Base-by-base conservation (phyloP, 1,140 invertebrate genomes). In the Solenopsis fugax region DNA sequence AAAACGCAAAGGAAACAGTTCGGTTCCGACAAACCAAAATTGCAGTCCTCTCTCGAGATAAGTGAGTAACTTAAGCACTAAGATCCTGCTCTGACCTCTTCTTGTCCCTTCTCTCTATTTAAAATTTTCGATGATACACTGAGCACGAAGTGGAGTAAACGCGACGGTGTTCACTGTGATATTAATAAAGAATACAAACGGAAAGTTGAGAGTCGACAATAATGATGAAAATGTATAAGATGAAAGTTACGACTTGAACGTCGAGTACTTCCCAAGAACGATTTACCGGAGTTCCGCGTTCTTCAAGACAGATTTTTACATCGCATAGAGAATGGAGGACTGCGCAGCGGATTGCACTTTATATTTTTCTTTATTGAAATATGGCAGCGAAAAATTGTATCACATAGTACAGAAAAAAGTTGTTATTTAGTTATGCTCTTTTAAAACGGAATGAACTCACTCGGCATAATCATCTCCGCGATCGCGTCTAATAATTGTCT, bases 351-450 rank as follows among this genome's bases (percentile, higher is more conserved):
- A 62, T 29, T 29, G 41, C 29, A 37, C 13, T 41, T 81, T 54
- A 18, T 56, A 45, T 29, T 12, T 60, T 21, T 69, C 48, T 69
- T 69, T 58, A 84, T 84, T 50, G 7, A 62, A 84, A 73, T 50
- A 37, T n/a, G 52, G 21, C n/a, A 80, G 45, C n/a, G 12, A 65
- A 6, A 41, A 69, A 41, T 71, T 54, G 4, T 24, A 69, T 69
- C 0, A 50, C 6, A 81, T 24, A 24, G 5, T 37, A 78, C 0
- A 6, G n/a, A 60, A 58, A 72, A 37, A 48, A 10, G 34, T 41
- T 41, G 4, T 41, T 48, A 60, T 72, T 60, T 72, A 58, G 29
- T 72, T 58, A 58, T 29, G 37, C 4, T 52, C n/a, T 24, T 1
- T 58, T 34, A 34, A 34, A 29, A n/a, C 54, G 24, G 37, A 72